Percentiles rank a stretch among this genome's conserved stretches.
Evolutionary conservation across 2,888 invertebrate species (phyloP).

Genomic region (Eupsilia transversa): DNA sequence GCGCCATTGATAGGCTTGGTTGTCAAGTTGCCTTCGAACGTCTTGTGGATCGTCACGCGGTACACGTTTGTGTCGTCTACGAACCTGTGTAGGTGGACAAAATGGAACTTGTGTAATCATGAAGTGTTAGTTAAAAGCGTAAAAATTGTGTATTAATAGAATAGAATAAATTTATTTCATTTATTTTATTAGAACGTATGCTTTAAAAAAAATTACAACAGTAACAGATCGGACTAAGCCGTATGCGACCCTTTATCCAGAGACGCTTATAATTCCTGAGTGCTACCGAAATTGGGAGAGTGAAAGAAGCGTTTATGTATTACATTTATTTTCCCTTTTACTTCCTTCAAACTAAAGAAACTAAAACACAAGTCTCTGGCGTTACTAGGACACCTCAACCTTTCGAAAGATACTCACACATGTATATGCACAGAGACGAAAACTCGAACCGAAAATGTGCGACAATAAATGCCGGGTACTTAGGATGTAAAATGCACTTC

Average conservation of each 20-base stretch:
- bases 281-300: not conserved
- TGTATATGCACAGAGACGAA: not conserved
- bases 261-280: not conserved
- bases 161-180: too few relatives aligned
- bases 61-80: slow-evolving; percentile 99
- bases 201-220: not conserved
- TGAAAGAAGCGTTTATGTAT: not conserved
- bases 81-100: slow-evolving; percentile 90
- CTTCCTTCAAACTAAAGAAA: not conserved
- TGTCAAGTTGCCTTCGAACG: slow-evolving; percentile 99
- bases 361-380: not conserved
- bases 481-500: not conserved
- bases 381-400: not conserved
- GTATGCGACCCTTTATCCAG: not conserved
- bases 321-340: not conserved
- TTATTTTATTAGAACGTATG: not conserved
- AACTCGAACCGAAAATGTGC: not conserved
- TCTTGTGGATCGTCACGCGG: slow-evolving; percentile 99
- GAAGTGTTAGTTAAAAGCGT: not conserved
- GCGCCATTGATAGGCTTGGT: slow-evolving; percentile 99
- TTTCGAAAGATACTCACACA: not conserved
- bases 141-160: not conserved
- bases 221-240: too few relatives aligned
- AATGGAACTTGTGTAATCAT: not conserved
- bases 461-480: too few relatives aligned